phyloP scores from a whole-genome alignment of 1,140 invertebrate genomes.

The Nebria ingens region DNA sequence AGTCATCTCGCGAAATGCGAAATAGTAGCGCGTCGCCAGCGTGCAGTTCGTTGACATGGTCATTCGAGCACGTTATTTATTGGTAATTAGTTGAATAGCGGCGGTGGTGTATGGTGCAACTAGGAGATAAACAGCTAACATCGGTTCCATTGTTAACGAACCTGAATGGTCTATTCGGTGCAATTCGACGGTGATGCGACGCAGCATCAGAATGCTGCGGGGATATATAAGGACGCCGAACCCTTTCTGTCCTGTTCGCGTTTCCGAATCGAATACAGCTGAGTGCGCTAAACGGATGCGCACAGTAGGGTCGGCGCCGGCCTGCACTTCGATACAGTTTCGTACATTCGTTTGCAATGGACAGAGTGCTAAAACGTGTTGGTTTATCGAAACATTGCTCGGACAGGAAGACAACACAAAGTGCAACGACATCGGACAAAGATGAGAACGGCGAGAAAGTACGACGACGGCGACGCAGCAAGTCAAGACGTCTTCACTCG shows the following conservation, averaged over 20 bases:
- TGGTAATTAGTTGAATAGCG: no score
- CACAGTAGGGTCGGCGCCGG: conserved; percentile 2
- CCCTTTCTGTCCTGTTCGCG: not conserved
- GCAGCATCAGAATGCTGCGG: not conserved
- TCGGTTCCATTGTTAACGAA: no score
- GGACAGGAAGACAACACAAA: conserved; percentile 18
- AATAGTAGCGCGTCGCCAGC: no score
- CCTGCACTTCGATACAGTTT: conserved; percentile 16
- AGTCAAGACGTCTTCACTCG: conserved; percentile 20
- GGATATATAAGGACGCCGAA: not conserved
- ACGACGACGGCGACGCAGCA: conserved; percentile 27
- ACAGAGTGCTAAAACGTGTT: conserved; percentile 33
- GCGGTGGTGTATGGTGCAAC: no score
- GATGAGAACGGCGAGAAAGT: conserved; percentile 14
- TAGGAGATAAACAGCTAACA: no score
- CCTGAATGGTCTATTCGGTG: no score
- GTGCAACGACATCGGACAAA: conserved; percentile 15
- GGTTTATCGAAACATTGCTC: conserved; percentile 30
- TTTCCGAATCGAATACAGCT: conserved; percentile 27
- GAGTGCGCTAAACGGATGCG: conserved; percentile 24
- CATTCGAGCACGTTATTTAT: no score
- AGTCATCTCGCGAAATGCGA: no score
- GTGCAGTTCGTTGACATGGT: no score
- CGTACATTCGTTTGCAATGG: conserved; percentile 28
- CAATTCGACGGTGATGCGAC: not conserved